Evolutionary conservation across 2,113 vertebrate genomes (phyloP).

Genomic region (Microcebus tavaratra): DNA sequence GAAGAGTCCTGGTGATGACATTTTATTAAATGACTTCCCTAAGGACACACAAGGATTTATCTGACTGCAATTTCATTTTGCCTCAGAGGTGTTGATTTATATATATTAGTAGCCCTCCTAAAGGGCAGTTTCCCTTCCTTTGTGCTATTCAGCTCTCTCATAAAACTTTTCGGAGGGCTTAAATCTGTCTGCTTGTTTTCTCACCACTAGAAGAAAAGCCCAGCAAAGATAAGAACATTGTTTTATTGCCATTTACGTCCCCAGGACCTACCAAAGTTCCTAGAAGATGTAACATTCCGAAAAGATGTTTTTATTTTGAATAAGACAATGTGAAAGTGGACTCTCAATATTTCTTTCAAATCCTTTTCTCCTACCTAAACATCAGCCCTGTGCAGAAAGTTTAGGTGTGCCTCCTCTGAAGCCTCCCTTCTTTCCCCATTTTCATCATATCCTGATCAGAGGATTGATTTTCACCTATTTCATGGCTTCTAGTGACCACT

Average conservation of each 20-base stretch:
- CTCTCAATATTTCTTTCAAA: background rate
- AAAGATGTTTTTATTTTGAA: background rate
- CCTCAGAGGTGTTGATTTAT: background rate
- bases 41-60: background rate
- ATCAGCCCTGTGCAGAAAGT: background rate
- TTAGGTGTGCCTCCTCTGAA: background rate
- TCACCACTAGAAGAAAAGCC: background rate
- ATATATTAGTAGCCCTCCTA: background rate
- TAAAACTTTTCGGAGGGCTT: background rate
- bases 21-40: too few relatives aligned
- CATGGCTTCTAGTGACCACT: background rate
- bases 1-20: too few relatives aligned
- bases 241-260: background rate
- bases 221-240: background rate
- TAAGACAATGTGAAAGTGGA: background rate
- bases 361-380: background rate
- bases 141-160: background rate
- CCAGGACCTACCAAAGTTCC: background rate
- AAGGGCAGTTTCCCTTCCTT: background rate
- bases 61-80: background rate
- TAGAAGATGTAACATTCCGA: background rate
- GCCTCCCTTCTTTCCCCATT: background rate
- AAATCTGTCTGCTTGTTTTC: background rate
- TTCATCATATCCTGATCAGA: background rate
- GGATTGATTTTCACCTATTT: background rate